phyloP scores from a whole-genome alignment of 2,797 vertebrate species.

The Liparis tanakae region DNA sequence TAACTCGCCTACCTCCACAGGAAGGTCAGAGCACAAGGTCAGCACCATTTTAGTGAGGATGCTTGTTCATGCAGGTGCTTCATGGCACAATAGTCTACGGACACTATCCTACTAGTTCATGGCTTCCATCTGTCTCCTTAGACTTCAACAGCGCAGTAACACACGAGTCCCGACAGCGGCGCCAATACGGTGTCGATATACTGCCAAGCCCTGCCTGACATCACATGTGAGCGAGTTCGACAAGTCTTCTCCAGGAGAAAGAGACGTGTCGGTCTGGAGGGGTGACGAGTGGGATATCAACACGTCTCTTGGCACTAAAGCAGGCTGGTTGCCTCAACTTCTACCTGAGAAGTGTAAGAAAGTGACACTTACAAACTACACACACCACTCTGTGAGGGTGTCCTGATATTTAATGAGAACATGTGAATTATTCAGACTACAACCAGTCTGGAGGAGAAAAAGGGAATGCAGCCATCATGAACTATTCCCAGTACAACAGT shows the following conservation, averaged over 20 bases:
- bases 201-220: background rate
- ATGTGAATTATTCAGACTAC: conserved; percentile 80
- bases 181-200: background rate
- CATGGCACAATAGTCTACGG: background rate
- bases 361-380: conserved; percentile 30
- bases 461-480: conserved; percentile 66
- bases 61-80: background rate
- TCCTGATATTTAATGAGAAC: conserved; percentile 74
- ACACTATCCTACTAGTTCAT: background rate
- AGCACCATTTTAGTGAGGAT: background rate
- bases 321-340: conserved; percentile 43
- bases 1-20: background rate
- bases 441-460: conserved; percentile 55
- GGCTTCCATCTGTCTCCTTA: background rate
- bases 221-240: conserved; percentile 26
- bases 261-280: conserved; percentile 16
- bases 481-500: conserved; percentile 71
- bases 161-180: background rate
- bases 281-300: conserved; percentile 37
- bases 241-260: conserved; percentile 31
- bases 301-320: conserved; percentile 34
- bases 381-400: conserved; percentile 40
- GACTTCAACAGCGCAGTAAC: background rate
- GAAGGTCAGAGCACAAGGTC: conserved; percentile 25
- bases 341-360: conserved; percentile 40